Evolutionary conservation across 2,888 invertebrate species (phyloP).

Genomic region (Metallyticus violacea): DNA sequence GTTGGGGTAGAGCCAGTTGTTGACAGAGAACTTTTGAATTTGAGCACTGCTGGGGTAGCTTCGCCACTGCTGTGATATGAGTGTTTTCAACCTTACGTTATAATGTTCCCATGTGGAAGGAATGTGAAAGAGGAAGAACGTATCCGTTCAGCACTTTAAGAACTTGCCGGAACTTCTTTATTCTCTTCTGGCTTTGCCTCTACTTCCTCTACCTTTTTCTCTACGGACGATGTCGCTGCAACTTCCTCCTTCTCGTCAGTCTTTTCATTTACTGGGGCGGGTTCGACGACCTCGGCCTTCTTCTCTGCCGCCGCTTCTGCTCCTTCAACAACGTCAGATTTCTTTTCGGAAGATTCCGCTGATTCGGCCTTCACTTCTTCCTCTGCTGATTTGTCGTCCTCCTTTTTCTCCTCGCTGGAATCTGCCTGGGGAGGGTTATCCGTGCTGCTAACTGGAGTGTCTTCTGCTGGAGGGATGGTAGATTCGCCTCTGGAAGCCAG

Average conservation of each 20-base stretch:
- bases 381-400: background rate
- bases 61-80: background rate
- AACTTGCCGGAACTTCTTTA: background rate
- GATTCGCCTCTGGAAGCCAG: slow-evolving; percentile 15
- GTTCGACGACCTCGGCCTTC: slow-evolving; percentile 18
- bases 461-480: background rate
- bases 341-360: background rate
- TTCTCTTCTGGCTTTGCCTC: slow-evolving; percentile 14
- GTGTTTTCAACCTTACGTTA: background rate
- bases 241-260: slow-evolving; percentile 26
- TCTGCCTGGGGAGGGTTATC: background rate
- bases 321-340: background rate
- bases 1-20: too few species aligned
- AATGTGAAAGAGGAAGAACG: background rate
- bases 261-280: slow-evolving; percentile 17
- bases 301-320: background rate
- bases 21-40: too few species aligned
- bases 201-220: slow-evolving; percentile 1
- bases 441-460: background rate
- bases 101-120: background rate
- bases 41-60: background rate
- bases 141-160: background rate
- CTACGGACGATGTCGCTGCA: slow-evolving; percentile 25
- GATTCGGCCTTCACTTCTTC: background rate
- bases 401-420: background rate